Evolutionary conservation across 2,113 vertebrate species (phyloP), one percentile per base, ranked within the genome.

Genomic region (Tursiops truncatus): DNA sequence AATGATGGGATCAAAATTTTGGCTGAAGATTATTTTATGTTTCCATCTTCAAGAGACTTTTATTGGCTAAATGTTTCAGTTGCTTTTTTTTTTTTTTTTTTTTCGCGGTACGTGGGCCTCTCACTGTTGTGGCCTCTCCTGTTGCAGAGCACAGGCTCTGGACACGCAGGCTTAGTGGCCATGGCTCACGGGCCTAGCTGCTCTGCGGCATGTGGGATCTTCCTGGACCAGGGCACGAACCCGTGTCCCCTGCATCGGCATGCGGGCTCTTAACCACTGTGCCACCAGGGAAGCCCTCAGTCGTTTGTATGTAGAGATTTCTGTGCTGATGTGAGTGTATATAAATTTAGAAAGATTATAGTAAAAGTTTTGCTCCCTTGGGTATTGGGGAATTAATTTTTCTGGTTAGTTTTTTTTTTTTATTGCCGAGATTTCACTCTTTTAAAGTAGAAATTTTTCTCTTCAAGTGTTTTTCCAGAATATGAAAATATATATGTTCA

Each of bases 391-490:
- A 79, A 36, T 88, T 82, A 53, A 18, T 91, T 79, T 79, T 83
- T 68, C 15, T 67, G 47, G 1, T 9, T 94, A 84, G 20, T 14
- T 63, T 84, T 94, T 53, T 53, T 47, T 76, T 36, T 36, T 80
- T 0, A 74, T 81, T 93, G 3, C 31, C 60, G 12, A 91, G 28
- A 77, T 87, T 50, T 95, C 6, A 83, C n/a, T 20, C 41, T 63
- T 76, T 60, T 88, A 65, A 71, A 41, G 23, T 17, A 84, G 47
- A 90, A 94, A 31, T 62, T 74, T 20, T 96, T 94, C 62, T 62
- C 31, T 79, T 95, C 56, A 73, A 63, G 5, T 85, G 70, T 79
- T 91, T 94, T 92, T 85, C 13, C 26, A 86, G 85, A 96, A n/a
- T 77, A 60, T 83, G 50, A 91, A 87, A 89, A 26, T 82, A 93